A percentile compares a stretch with the other conserved stretches of the same genome.
phyloP scores from a whole-genome alignment of 2,797 vertebrate genomes.

The Chelmon rostratus region DNA sequence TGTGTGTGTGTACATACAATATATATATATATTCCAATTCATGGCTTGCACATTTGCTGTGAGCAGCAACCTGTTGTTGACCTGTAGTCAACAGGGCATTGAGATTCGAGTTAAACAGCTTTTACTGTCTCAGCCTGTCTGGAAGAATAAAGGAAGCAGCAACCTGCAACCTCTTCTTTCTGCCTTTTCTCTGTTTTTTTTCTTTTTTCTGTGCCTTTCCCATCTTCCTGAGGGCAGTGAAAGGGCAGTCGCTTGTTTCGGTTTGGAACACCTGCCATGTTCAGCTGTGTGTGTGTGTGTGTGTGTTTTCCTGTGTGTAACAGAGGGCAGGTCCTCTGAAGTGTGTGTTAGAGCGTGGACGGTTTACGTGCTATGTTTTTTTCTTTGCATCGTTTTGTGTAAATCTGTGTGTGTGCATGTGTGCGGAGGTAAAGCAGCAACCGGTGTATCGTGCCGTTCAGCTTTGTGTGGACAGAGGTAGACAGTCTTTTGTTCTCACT shows the following conservation, averaged over 20 bases:
- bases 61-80: slow-evolving; percentile 42
- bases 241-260: slow-evolving; percentile 59
- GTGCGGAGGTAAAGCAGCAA: slow-evolving; percentile 2
- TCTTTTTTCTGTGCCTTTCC: neutral
- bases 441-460: neutral
- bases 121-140: slow-evolving; percentile 67
- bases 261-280: slow-evolving; percentile 66
- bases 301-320: slow-evolving; percentile 23
- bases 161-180: slow-evolving; percentile 15
- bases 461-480: too few relatives aligned
- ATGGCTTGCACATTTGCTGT: neutral
- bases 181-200: slow-evolving; percentile 17
- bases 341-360: slow-evolving; percentile 7
- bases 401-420: slow-evolving; percentile 5
- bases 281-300: slow-evolving; percentile 47
- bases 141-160: slow-evolving; percentile 37
- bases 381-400: neutral
- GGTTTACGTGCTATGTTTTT: neutral
- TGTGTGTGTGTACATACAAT: too few relatives aligned
- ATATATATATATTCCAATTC: neutral
- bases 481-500: too few relatives aligned
- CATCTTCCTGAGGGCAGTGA: slow-evolving; percentile 52
- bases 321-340: neutral
- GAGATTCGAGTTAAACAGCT: slow-evolving; percentile 54
- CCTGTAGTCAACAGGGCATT: slow-evolving; percentile 46